Evolutionary conservation across 2,797 vertebrate species (phyloP).

Genomic region (Xiphorhynchus erythropygius): DNA sequence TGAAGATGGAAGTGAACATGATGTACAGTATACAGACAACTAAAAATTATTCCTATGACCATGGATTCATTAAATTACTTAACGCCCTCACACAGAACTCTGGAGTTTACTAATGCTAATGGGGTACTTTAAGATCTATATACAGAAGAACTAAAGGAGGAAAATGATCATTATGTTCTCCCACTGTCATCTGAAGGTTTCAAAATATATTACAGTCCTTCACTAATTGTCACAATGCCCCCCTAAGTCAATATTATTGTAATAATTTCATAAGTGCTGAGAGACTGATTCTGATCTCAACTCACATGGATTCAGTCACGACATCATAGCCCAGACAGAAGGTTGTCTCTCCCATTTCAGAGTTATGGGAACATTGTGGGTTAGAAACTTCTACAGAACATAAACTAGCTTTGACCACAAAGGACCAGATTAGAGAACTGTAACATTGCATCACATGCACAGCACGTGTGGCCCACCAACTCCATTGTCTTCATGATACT

Average conservation of each 20-base stretch:
- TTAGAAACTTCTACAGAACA: neutral
- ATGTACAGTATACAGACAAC: neutral
- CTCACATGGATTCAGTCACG: fast-evolving
- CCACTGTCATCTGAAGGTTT: slow-evolving; percentile 39
- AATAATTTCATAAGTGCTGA: slow-evolving; percentile 4
- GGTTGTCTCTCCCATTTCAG: neutral
- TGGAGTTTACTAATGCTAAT: slow-evolving; percentile 49
- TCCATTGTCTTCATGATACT: neutral
- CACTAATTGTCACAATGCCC: slow-evolving; percentile 46
- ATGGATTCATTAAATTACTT: neutral
- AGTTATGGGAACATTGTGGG: neutral
- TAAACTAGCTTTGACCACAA: neutral
- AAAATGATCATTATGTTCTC: slow-evolving; percentile 39
- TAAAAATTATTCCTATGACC: slow-evolving; percentile 3
- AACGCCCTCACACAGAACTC: neutral
- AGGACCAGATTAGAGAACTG: neutral
- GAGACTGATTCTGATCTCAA: neutral
- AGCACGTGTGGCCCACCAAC: neutral
- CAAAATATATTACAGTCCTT: slow-evolving; percentile 61
- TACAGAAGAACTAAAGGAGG: slow-evolving; percentile 1
- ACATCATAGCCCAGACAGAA: neutral
- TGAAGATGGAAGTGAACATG: neutral
- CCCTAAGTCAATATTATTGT: slow-evolving; percentile 57
- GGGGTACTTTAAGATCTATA: slow-evolving; percentile 13
- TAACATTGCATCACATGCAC: neutral